Conservation (phyloP, 2,797 vertebrate genomes). For the Steatocranus sp. region DNA sequence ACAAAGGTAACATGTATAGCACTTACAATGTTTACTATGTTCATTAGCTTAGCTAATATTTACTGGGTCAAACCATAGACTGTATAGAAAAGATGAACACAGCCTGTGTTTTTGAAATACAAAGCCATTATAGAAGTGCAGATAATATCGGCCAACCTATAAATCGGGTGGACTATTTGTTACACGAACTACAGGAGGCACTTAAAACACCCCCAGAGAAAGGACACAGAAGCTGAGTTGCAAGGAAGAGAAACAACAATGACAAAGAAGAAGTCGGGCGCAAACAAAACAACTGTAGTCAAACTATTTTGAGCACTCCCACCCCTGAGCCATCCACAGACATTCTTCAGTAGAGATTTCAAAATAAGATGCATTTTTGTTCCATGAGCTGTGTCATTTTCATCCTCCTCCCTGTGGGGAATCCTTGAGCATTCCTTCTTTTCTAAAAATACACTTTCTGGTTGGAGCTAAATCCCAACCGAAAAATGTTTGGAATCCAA, state of each 20-base stretch:
- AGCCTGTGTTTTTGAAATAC: neutral
- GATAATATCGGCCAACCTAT: neutral
- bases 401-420: neutral
- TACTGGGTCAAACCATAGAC: neutral
- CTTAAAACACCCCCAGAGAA: neutral
- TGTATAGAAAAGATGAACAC: neutral
- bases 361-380: neutral
- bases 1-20: neutral
- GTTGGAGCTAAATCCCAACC: conserved; percentile 7
- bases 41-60: neutral
- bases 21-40: neutral
- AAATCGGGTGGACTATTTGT: neutral
- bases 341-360: neutral
- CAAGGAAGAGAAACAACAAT: neutral
- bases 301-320: neutral
- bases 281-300: neutral
- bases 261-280: neutral
- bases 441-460: conserved; percentile 24
- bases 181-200: neutral
- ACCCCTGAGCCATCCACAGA: neutral
- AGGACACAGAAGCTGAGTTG: neutral
- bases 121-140: neutral
- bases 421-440: conserved; percentile 20
- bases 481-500: conserved; percentile 34
- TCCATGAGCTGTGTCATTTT: neutral